phyloP scores from a whole-genome alignment of 1,140 invertebrate species.

The Drosophila pallidifrons region DNA sequence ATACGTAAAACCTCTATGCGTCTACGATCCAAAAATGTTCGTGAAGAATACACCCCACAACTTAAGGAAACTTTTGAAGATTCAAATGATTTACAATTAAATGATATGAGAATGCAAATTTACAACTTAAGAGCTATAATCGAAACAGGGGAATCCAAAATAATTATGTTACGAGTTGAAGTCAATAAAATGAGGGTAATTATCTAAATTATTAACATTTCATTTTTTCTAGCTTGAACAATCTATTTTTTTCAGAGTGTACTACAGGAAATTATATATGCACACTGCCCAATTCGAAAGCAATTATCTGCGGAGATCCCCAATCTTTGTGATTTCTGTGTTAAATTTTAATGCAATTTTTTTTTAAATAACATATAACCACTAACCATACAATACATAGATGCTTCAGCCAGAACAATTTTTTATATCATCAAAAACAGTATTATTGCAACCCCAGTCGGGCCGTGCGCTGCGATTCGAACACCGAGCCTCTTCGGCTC shows the following conservation, averaged over 20 bases:
- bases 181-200: slow-evolving; percentile 56
- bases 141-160: slow-evolving; percentile 51
- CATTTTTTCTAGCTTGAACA: not conserved
- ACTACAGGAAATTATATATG: slow-evolving; percentile 20
- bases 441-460: too few relatives aligned
- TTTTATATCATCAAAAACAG: too few relatives aligned
- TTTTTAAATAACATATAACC: too few relatives aligned
- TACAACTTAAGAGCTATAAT: slow-evolving; percentile 32
- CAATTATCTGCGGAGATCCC: slow-evolving; percentile 1
- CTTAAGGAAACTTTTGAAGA: not conserved
- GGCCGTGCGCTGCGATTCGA: too few relatives aligned
- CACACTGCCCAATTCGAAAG: not conserved
- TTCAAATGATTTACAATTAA: slow-evolving; percentile 25
- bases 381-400: too few relatives aligned
- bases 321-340: slow-evolving; percentile 1
- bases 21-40: slow-evolving; percentile 30
- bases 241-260: slow-evolving; percentile 14
- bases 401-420: too few relatives aligned
- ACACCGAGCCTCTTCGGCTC: too few relatives aligned
- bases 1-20: slow-evolving; percentile 51
- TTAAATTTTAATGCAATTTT: not conserved
- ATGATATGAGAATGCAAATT: slow-evolving; percentile 35
- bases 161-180: slow-evolving; percentile 53
- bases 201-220: not conserved
- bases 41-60: not conserved